Conservation (phyloP, 2,113 vertebrate genomes). For the Gasterosteus nipponicus region DNA sequence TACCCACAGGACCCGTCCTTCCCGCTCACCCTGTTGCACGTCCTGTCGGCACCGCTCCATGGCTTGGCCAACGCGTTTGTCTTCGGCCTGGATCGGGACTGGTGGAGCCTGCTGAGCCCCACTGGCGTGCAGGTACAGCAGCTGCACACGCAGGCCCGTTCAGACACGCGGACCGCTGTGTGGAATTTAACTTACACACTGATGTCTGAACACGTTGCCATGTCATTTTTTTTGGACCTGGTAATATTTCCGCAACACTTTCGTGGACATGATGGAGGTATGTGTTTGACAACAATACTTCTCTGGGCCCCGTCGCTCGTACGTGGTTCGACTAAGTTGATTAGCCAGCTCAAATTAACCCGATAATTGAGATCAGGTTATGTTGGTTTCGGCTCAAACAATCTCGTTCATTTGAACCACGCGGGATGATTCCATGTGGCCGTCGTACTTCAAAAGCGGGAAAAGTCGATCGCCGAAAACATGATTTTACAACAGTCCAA, state of each 20-base stretch:
- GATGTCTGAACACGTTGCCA: not conserved
- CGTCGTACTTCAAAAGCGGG: no score
- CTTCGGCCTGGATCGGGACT: constrained; percentile 80
- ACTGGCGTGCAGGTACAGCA: constrained; percentile 77
- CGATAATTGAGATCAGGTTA: no score
- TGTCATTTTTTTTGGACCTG: not conserved
- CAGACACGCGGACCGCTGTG: not conserved
- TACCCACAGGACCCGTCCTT: constrained; percentile 79
- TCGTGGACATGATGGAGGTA: not conserved
- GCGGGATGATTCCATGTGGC: no score
- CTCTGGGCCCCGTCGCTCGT: no score
- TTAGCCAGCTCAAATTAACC: no score
- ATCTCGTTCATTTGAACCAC: no score
- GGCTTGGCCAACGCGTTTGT: constrained; percentile 83
- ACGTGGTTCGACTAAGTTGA: no score
- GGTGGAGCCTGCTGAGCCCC: constrained; percentile 79
- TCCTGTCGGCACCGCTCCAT: constrained; percentile 82
- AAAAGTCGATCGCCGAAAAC: no score
- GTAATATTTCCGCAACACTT: not conserved
- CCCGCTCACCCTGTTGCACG: constrained; percentile 80
- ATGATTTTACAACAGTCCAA: no score
- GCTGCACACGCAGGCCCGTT: not conserved
- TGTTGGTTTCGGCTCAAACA: no score
- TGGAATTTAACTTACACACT: not conserved
- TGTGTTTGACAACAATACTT: not conserved